Conservation (phyloP, 2,888 invertebrate genomes). For the Molorchus minor region DNA sequence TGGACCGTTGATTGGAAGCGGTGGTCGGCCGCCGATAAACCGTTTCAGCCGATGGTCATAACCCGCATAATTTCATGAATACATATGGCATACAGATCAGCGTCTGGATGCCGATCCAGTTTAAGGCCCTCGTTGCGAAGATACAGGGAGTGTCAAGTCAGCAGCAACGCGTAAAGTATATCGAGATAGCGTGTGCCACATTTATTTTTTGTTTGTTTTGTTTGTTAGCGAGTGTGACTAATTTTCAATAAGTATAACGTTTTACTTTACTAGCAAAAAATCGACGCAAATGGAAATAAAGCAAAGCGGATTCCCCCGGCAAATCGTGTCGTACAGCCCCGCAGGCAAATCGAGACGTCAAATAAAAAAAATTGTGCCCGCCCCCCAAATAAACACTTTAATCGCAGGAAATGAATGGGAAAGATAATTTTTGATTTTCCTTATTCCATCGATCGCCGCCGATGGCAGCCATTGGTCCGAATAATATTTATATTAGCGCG, state of each 20-base stretch:
- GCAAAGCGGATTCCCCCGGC: too few relatives aligned
- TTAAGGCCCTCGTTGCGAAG: too few relatives aligned
- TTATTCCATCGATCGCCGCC: constrained; percentile 30
- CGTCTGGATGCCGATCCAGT: not conserved
- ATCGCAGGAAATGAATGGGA: constrained; percentile 27
- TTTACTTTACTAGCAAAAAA: too few relatives aligned
- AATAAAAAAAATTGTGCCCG: not conserved
- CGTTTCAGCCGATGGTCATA: constrained; percentile 20
- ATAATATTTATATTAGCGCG: constrained; percentile 39
- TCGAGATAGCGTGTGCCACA: too few relatives aligned
- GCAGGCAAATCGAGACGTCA: constrained; percentile 2
- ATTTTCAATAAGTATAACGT: too few relatives aligned
- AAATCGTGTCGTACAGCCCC: too few relatives aligned
- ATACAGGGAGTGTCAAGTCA: too few relatives aligned
- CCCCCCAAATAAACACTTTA: constrained; percentile 1
- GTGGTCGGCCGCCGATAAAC: constrained; percentile 24
- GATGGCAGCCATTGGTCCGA: constrained; percentile 30
- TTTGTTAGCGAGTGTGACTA: too few relatives aligned
- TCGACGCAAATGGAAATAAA: too few relatives aligned
- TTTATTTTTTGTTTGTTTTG: too few relatives aligned
- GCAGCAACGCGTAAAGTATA: too few relatives aligned
- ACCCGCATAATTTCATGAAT: constrained; percentile 28
- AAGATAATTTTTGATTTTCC: constrained; percentile 30
- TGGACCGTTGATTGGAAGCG: constrained; percentile 20
- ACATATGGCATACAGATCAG: too few relatives aligned